Percentiles rank a stretch among this genome's conserved stretches.
phyloP scores from a whole-genome alignment of 2,888 invertebrate species.

The Drosophila monieri region DNA sequence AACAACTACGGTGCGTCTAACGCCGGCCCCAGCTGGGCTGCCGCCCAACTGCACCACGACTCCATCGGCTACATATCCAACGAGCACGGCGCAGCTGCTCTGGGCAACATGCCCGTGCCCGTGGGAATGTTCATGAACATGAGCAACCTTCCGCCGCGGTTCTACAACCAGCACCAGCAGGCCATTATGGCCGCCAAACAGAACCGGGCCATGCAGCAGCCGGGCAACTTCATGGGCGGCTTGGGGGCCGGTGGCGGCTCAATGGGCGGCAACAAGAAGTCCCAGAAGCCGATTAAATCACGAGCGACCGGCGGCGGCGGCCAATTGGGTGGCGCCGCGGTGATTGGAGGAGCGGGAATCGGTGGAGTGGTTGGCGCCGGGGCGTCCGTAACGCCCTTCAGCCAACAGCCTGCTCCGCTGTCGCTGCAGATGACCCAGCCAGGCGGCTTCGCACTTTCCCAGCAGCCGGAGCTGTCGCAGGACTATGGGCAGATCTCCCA shows the following conservation, averaged over 20 bases:
- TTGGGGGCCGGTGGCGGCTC: not conserved
- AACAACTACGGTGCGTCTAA: slow-evolving; percentile 30
- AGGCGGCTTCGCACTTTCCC: slow-evolving; percentile 88
- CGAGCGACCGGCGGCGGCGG: not conserved
- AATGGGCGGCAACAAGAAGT: slow-evolving; percentile 16
- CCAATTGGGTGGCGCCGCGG: not conserved
- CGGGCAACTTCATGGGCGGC: slow-evolving; percentile 2
- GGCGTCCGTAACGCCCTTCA: slow-evolving; percentile 86
- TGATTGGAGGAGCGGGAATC: not conserved
- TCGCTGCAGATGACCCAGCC: slow-evolving; percentile 89
- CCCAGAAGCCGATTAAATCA: slow-evolving; percentile 10
- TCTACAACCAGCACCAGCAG: slow-evolving; percentile 90
- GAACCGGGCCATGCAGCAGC: slow-evolving; percentile 77
- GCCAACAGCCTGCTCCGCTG: slow-evolving; percentile 86
- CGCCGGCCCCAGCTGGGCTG: slow-evolving; percentile 44
- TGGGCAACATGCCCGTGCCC: slow-evolving; percentile 94
- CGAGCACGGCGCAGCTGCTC: slow-evolving; percentile 89
- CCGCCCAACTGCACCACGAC: slow-evolving; percentile 87
- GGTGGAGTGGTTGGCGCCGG: not conserved
- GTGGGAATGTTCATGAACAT: slow-evolving; percentile 97
- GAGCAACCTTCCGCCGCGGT: slow-evolving; percentile 90
- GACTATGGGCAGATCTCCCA: slow-evolving; percentile 88
- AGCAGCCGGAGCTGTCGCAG: slow-evolving; percentile 85
- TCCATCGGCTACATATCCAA: slow-evolving; percentile 96
- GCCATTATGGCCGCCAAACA: slow-evolving; percentile 85